Evolutionary conservation across 2,888 invertebrate species (phyloP).

Genomic region (Apocheima hispidaria): DNA sequence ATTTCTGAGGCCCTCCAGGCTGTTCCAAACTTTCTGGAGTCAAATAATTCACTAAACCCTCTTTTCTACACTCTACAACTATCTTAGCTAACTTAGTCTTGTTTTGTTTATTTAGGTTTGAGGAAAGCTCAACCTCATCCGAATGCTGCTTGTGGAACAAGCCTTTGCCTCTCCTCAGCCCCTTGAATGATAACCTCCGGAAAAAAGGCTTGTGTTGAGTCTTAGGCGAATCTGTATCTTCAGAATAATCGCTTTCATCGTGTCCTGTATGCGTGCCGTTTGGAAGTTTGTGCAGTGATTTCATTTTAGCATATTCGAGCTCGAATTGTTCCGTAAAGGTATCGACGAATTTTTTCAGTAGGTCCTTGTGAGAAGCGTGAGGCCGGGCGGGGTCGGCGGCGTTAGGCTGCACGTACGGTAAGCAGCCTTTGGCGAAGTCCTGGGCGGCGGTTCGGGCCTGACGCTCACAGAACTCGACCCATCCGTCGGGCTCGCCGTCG

Average conservation of each 20-base stretch:
- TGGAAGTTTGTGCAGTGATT: slow-evolving; percentile 76
- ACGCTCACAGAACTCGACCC: slow-evolving; percentile 95
- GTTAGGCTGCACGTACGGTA: slow-evolving; percentile 91
- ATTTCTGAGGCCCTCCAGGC: slow-evolving; percentile 93
- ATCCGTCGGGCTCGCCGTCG: slow-evolving; percentile 88
- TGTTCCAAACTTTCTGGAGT: slow-evolving; percentile 96
- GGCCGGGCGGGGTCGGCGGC: slow-evolving; percentile 87
- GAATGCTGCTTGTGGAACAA: slow-evolving; percentile 96
- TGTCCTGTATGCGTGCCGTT: slow-evolving; percentile 80
- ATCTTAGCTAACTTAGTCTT: slow-evolving; percentile 96
- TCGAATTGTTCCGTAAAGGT: slow-evolving; percentile 95
- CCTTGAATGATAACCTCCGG: slow-evolving; percentile 95
- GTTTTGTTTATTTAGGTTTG: slow-evolving; percentile 89
- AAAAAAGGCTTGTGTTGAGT: slow-evolving; percentile 94
- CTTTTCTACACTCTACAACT: slow-evolving; percentile 96
- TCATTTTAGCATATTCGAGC: slow-evolving; percentile 88
- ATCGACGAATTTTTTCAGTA: slow-evolving; percentile 93
- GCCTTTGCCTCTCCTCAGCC: slow-evolving; percentile 92
- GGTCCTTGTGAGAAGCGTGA: slow-evolving; percentile 91
- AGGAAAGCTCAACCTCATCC: slow-evolving; percentile 92
- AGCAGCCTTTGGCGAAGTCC: slow-evolving; percentile 95
- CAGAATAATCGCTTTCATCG: slow-evolving; percentile 89
- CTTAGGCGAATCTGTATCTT: slow-evolving; percentile 93
- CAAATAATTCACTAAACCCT: slow-evolving; percentile 96
- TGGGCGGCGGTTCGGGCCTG: slow-evolving; percentile 94